A percentile compares a stretch with the other conserved stretches of the same genome.
phyloP scores from a whole-genome alignment of 1,140 invertebrate genomes.

The Diploscapter pachys region DNA sequence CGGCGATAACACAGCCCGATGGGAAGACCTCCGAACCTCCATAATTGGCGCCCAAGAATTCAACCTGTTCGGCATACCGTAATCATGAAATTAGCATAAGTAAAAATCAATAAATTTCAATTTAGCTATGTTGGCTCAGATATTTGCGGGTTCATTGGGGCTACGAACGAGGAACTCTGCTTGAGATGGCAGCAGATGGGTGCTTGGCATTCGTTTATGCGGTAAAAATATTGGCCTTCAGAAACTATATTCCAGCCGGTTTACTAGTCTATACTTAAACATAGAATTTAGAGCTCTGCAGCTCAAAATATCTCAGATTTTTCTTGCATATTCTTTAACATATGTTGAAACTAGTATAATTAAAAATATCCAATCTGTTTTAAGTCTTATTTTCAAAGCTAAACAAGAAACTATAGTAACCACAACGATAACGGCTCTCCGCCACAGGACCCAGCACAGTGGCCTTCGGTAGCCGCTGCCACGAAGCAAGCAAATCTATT shows the following conservation, averaged over 20 bases:
- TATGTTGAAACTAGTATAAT: too few species aligned
- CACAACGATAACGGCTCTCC: conserved; percentile 43
- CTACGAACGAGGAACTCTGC: conserved; percentile 59
- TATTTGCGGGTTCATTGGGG: conserved; percentile 60
- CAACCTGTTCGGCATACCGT: conserved; percentile 73
- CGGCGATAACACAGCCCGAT: conserved; percentile 63
- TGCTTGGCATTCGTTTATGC: conserved; percentile 67
- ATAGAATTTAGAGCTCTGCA: too few species aligned
- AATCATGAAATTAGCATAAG: background rate
- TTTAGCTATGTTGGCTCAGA: conserved; percentile 59
- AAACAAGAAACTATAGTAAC: conserved; percentile 33
- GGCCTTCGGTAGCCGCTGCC: conserved; percentile 53
- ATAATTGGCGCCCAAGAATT: conserved; percentile 68
- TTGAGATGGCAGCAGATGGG: conserved; percentile 55
- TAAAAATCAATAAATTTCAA: background rate
- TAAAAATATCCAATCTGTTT: too few species aligned
- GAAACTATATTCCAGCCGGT: too few species aligned
- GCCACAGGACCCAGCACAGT: conserved; percentile 52
- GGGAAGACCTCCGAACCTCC: conserved; percentile 61
- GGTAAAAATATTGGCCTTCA: too few species aligned
- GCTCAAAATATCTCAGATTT: too few species aligned
- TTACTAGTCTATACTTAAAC: too few species aligned
- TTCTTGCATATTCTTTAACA: too few species aligned
- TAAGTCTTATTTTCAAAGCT: too few species aligned
- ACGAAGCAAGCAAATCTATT: conserved; percentile 55